phyloP scores from a whole-genome alignment of 2,113 vertebrate species.

The Seriola rivoliana region DNA sequence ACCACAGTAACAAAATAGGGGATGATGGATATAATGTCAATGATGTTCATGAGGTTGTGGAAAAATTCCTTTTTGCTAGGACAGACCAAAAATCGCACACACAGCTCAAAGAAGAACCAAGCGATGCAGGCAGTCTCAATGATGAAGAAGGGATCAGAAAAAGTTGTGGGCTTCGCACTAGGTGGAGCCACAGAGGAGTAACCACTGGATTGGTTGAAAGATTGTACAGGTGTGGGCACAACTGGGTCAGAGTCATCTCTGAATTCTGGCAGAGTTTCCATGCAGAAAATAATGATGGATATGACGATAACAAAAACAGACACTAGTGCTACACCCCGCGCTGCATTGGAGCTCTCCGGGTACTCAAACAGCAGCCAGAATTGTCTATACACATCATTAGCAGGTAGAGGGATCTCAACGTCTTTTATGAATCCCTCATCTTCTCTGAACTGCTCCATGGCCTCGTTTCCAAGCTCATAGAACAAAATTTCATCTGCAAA shows the following conservation, averaged over 20 bases:
- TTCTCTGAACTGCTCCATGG: slow-evolving; percentile 96
- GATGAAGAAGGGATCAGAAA: slow-evolving; percentile 96
- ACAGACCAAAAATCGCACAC: slow-evolving; percentile 91
- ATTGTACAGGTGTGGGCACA: slow-evolving; percentile 49
- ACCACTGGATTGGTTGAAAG: slow-evolving; percentile 72
- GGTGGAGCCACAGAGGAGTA: slow-evolving; percentile 29
- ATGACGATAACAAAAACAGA: slow-evolving; percentile 95
- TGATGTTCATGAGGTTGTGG: slow-evolving; percentile 97
- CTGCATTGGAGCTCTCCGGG: slow-evolving; percentile 94
- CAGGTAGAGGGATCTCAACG: slow-evolving; percentile 89
- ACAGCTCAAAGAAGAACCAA: slow-evolving; percentile 96
- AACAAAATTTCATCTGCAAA: slow-evolving; percentile 96
- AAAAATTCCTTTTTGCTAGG: slow-evolving; percentile 96
- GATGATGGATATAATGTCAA: slow-evolving; percentile 96
- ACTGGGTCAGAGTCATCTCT: slow-evolving; percentile 87
- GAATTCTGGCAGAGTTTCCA: slow-evolving; percentile 96
- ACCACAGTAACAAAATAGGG: slow-evolving; percentile 95
- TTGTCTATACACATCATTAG: slow-evolving; percentile 90
- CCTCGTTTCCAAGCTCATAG: slow-evolving; percentile 93
- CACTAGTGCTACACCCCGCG: slow-evolving; percentile 92
- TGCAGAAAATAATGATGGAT: slow-evolving; percentile 97
- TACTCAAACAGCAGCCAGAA: slow-evolving; percentile 98
- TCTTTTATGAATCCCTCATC: slow-evolving; percentile 98
- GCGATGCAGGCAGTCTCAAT: slow-evolving; percentile 94
- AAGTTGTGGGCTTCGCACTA: slow-evolving; percentile 78